Base-by-base conservation (phyloP, 2,888 invertebrate species). In the Eilema depressum region DNA sequence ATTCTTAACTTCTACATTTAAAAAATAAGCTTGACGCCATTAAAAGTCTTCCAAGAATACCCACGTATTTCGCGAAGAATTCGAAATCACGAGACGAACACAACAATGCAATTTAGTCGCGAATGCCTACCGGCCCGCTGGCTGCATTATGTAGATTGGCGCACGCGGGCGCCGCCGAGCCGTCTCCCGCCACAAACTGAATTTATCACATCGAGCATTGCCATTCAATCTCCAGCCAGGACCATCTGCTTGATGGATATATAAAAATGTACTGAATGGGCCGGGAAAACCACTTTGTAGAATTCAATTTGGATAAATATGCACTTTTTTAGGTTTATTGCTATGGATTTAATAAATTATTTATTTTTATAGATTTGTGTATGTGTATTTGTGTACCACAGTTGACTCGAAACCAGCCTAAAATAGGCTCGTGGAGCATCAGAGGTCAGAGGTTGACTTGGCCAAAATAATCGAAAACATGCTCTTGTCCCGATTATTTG, bases 121-220 rank as follows among this genome's bases (percentile, higher is more conserved):
- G 79, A 80, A 77, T 79, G 81, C 85, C 84, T 83, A 81, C 83
- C 82, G 83, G 79, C 81, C 81, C 84, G 86, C 85, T 83, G 79
- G 87, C 86, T 92, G 89, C 93, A 93, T 93, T 93, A 93, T 93
- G 93, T 84, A 93, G 92, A 93, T 93, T 93, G 93, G 84, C 83
- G 89, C 83, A 65, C 67, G 77, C 83, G 84, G 86, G 84, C 89
- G 88, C 84, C 88, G 86, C 85, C 88, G 86, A 81, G 85, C 86
- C 81, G 83, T 81, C 89, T 92, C 87, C 74, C 75, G 75, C 83
- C 86, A 66, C 89, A 91, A 92, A 92, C 93, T 89, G 93, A 93
- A 93, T 94, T 95, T 94, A 95, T 95, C 94, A 87, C 93, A 90
- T 91, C 89, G 89, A 87, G 86, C 91, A 93, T 93, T 93, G 93